These are phyloP conservation scores for Trigoniulus corallinus DNA, from an alignment of 1,140 invertebrate species.

Conservation along the genomic window DNA sequence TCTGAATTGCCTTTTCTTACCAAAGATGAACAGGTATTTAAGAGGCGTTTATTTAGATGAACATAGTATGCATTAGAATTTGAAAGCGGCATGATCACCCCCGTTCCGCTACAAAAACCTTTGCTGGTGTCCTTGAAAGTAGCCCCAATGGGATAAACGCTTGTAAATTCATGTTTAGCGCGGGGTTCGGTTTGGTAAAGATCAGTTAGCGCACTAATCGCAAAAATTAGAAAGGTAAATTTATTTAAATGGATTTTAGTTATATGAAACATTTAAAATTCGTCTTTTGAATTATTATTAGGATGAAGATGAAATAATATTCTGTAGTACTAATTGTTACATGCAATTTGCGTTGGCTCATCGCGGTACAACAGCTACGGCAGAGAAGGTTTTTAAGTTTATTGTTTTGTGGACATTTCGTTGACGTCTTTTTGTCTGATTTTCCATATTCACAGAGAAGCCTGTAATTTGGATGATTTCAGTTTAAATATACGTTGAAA, in stretches of 20 bases:
- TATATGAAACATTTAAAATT: neutral
- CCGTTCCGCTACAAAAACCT: constrained; percentile 9
- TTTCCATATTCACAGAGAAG: too few species aligned
- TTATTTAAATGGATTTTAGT: neutral
- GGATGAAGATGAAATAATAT: constrained; percentile 33
- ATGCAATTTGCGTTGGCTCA: constrained; percentile 57
- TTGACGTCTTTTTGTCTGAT: neutral
- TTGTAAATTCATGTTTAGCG: too few species aligned
- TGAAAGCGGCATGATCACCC: constrained; percentile 10
- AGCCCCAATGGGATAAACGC: constrained; percentile 30
- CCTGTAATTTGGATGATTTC: too few species aligned
- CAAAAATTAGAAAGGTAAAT: too few species aligned
- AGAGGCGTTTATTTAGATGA: too few species aligned
- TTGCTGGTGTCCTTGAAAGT: constrained; percentile 5
- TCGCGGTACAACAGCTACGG: constrained; percentile 16
- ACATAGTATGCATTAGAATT: too few species aligned
- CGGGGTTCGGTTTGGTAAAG: too few species aligned
- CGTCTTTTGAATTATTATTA: neutral
- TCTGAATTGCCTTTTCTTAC: constrained; percentile 45
- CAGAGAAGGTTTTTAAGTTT: constrained; percentile 5
- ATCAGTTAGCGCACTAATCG: too few species aligned
- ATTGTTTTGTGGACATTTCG: neutral
- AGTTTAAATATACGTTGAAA: too few species aligned
- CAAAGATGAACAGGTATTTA: constrained; percentile 26
- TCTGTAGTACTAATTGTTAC: constrained; percentile 70